Evolutionary conservation across 2,888 invertebrate genomes (phyloP).

Genomic region (Perdita meconis): DNA sequence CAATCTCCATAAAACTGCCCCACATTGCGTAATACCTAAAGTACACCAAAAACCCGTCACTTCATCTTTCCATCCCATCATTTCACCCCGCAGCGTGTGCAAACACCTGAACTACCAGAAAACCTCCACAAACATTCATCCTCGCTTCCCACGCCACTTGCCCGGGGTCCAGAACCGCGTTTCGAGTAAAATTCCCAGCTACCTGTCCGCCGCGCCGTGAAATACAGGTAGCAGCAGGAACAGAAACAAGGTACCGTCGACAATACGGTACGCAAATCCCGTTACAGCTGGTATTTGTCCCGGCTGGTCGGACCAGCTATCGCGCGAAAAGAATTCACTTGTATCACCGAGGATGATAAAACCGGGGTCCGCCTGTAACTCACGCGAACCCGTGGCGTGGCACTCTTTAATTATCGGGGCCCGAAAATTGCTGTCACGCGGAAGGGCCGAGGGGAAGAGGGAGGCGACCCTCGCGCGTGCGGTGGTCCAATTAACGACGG

Average conservation of each 20-base stretch:
- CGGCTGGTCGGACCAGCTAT: background rate
- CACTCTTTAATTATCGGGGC: conserved; percentile 46
- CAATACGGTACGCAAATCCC: conserved; percentile 51
- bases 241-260: background rate
- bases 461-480: conserved; percentile 25
- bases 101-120: background rate
- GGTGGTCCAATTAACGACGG: conserved; percentile 60
- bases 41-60: no score
- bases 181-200: background rate
- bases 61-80: no score
- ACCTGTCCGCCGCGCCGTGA: conserved; percentile 23
- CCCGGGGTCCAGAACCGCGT: background rate
- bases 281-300: conserved; percentile 32
- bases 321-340: conserved; percentile 18
- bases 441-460: conserved; percentile 15
- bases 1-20: no score
- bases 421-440: conserved; percentile 40
- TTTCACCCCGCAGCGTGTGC: no score
- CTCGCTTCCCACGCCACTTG: conserved; percentile 1
- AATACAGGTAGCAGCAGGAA: conserved; percentile 25
- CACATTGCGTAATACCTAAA: no score
- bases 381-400: conserved; percentile 24
- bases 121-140: background rate
- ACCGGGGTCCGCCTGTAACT: conserved; percentile 39
- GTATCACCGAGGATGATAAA: conserved; percentile 23